Conservation (phyloP, 2,113 vertebrate genomes). For the Fukomys damarensis region DNA sequence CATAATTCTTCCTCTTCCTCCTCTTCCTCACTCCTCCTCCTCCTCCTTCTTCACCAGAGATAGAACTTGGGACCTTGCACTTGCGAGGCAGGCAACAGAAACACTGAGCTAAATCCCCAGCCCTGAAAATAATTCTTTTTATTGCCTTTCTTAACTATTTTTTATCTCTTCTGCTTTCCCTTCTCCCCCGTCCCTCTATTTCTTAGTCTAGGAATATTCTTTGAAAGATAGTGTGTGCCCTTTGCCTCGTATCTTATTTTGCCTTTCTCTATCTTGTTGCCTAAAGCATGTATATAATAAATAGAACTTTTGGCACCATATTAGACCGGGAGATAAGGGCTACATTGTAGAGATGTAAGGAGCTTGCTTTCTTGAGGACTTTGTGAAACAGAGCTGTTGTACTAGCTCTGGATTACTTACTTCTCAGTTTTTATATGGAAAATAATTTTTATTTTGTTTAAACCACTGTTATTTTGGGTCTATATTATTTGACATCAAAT, state of each 20-base stretch:
- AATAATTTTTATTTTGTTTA: slow-evolving; percentile 38
- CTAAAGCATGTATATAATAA: slow-evolving; percentile 18
- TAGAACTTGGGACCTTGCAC: no score
- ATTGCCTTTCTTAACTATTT: background rate
- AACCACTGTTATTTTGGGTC: background rate
- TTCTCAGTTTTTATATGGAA: slow-evolving; percentile 54
- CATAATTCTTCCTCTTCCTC: no score
- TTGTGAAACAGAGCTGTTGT: background rate
- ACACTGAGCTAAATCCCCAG: no score
- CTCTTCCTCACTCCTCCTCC: no score
- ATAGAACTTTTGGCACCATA: background rate
- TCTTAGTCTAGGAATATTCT: background rate
- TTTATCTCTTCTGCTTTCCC: background rate
- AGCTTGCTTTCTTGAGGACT: background rate
- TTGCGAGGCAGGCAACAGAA: no score
- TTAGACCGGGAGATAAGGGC: background rate
- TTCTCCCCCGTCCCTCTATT: background rate
- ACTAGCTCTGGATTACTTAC: background rate
- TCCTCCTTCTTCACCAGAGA: no score
- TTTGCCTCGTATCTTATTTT: slow-evolving; percentile 45
- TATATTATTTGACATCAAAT: slow-evolving; percentile 47
- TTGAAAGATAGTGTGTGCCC: background rate
- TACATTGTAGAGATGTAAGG: background rate
- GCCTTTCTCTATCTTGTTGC: slow-evolving; percentile 10
- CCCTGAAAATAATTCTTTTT: background rate